Evolutionary conservation across 35 echinoderm and acorn worm genomes (phyloP).

Genomic region (Eucidaris tribuloides): DNA sequence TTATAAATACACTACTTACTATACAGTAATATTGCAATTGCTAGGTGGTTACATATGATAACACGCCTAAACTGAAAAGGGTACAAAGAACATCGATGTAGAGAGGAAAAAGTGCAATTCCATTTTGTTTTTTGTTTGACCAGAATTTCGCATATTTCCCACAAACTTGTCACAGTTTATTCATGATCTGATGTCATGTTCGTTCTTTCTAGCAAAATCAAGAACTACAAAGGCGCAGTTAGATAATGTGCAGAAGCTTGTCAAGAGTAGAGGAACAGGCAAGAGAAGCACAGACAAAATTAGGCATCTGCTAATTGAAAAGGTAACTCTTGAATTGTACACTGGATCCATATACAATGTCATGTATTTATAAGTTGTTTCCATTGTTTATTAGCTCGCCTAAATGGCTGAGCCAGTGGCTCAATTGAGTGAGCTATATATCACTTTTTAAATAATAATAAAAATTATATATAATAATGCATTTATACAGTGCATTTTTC

Average conservation of each 20-base stretch:
- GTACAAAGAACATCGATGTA: too few species aligned
- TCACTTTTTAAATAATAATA: neutral
- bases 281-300: slow-evolving; percentile 69
- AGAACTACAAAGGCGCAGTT: slow-evolving; percentile 65
- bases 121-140: too few species aligned
- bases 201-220: slow-evolving; percentile 51
- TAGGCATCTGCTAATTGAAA: slow-evolving; percentile 75
- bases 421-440: neutral
- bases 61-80: too few species aligned
- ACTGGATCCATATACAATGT: neutral
- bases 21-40: too few species aligned
- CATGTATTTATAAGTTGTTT: neutral
- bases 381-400: neutral
- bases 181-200: too few species aligned
- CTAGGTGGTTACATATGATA: too few species aligned
- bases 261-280: slow-evolving; percentile 69
- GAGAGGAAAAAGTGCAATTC: too few species aligned
- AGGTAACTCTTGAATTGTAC: slow-evolving; percentile 61
- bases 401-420: neutral
- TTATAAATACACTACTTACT: too few species aligned
- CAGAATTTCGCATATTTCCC: too few species aligned
- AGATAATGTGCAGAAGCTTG: slow-evolving; percentile 51
- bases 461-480: neutral
- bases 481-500: neutral
- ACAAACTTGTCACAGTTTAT: too few species aligned